phyloP scores from a whole-genome alignment of 1,140 invertebrate species.

The Caerostris extrusa region DNA sequence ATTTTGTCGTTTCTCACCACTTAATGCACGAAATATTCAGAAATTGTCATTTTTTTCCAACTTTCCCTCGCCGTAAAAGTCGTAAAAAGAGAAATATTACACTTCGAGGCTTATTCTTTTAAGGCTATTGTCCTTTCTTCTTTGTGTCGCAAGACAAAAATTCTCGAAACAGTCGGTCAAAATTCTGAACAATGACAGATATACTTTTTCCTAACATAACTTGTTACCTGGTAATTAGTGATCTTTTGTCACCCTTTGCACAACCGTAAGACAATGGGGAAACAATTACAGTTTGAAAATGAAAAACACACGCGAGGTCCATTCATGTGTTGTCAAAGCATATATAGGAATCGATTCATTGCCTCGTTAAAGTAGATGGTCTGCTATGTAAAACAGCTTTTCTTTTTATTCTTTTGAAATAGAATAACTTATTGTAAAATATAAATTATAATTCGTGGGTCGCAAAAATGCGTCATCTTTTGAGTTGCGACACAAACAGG shows the following conservation, averaged over 20 bases:
- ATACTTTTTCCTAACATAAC: not conserved
- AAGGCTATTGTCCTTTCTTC: not conserved
- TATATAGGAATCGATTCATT: not conserved
- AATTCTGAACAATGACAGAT: not conserved
- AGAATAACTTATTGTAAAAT: not conserved
- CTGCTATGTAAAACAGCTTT: not conserved
- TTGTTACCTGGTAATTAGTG: not conserved
- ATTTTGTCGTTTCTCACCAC: no score
- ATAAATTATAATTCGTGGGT: no score
- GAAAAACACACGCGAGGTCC: not conserved
- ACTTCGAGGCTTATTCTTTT: not conserved
- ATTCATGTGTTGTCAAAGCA: not conserved
- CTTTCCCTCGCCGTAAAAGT: not conserved
- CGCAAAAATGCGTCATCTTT: no score
- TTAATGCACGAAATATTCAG: no score
- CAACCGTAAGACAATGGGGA: not conserved
- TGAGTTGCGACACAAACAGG: no score
- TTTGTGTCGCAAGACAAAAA: not conserved
- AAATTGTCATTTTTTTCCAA: no score
- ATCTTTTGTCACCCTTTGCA: not conserved
- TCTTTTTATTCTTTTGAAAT: not conserved
- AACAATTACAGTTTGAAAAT: not conserved
- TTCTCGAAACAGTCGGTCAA: not conserved
- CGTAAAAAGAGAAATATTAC: not conserved
- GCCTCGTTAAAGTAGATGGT: not conserved